Evolutionary conservation across 2,888 invertebrate genomes (phyloP), one percentile per base, ranked within the genome.

Genomic region (Eupithecia subumbrata): DNA sequence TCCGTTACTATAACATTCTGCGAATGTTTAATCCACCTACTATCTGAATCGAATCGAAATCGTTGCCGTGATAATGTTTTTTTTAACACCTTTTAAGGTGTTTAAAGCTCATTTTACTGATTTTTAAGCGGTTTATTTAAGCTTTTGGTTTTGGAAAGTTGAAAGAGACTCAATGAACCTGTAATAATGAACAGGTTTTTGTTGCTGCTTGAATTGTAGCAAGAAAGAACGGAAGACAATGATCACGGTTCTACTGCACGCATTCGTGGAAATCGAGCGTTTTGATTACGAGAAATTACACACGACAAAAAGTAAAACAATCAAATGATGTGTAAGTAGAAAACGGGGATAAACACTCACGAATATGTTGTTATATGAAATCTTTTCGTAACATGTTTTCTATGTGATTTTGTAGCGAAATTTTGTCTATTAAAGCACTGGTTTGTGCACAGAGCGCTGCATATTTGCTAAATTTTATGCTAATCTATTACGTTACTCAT

Each of bases 291-390:
- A 83, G 87, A 88, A 85, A 85, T 73, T 78, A 72, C 67, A 71
- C 77, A 74, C 71, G 45, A 77, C 80, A 88, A 88, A 85, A 88
- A 86, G 80, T 78, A 81, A 82, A 83, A 88, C 87, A 87, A 89
- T 87, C 80, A 72, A 70, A 79, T 78, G 66, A 66, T 67, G 22
- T 67, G 66, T 18, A 37, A 4, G n/a, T 37, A 34, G 67, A 67
- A 67, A 34, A 34, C 34, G 1, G 11, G 22, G 22, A 56, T 22
- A 22, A 25, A 14, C 60, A 14, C 30, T 63, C 16, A 30, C 25
- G 56, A 56, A 56, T 52, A 30, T 63, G 0, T 60, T 60, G 25
- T 25, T 25, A 12, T 2, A 63, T 14, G 5, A 25, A 12, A 14
- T 25, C 5, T 25, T 5, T 14, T 22, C 25, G 3, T 63, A 12